These are phyloP conservation scores for Cactoblastis cactorum DNA, from an alignment of 2,888 invertebrate genomes.

Conservation along the genomic window DNA sequence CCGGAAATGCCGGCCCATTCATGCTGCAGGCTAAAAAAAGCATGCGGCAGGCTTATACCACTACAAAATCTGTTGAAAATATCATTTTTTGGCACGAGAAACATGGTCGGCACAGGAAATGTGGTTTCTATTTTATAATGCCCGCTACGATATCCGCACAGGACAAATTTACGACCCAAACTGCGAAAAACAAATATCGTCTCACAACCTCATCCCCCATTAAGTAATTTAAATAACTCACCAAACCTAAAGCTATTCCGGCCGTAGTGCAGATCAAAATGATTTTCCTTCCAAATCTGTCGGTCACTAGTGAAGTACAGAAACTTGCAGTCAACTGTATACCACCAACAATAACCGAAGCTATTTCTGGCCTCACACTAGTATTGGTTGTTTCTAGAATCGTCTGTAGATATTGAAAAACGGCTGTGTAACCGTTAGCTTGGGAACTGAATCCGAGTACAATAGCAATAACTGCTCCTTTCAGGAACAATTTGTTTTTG, in stretches of 20 bases:
- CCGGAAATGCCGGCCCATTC: too few relatives aligned
- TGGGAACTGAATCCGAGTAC: conserved; percentile 32
- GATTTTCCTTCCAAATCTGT: conserved; percentile 38
- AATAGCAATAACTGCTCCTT: conserved; percentile 29
- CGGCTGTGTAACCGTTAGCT: conserved; percentile 37
- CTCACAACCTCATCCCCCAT: too few relatives aligned
- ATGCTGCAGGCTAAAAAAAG: too few relatives aligned
- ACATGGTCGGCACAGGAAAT: too few relatives aligned
- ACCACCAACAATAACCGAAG: conserved; percentile 38
- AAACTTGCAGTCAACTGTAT: conserved; percentile 37
- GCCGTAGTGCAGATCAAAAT: conserved; percentile 29
- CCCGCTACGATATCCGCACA: too few relatives aligned
- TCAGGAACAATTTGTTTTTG: conserved; percentile 27
- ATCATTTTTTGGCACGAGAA: too few relatives aligned
- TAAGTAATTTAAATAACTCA: conserved; percentile 21
- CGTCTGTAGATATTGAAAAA: conserved; percentile 33
- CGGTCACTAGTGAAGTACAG: conserved; percentile 31
- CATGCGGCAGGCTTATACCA: too few relatives aligned
- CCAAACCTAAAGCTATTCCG: conserved; percentile 40
- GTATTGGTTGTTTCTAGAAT: conserved; percentile 40
- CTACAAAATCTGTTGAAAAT: too few relatives aligned
- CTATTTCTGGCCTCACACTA: conserved; percentile 33
- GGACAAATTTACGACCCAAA: too few relatives aligned
- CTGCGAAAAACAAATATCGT: too few relatives aligned
- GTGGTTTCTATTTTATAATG: too few relatives aligned